Percentiles rank a stretch among this genome's conserved stretches.
Evolutionary conservation across 2,113 vertebrate species (phyloP).

Genomic region (Alaudala cheleensis): DNA sequence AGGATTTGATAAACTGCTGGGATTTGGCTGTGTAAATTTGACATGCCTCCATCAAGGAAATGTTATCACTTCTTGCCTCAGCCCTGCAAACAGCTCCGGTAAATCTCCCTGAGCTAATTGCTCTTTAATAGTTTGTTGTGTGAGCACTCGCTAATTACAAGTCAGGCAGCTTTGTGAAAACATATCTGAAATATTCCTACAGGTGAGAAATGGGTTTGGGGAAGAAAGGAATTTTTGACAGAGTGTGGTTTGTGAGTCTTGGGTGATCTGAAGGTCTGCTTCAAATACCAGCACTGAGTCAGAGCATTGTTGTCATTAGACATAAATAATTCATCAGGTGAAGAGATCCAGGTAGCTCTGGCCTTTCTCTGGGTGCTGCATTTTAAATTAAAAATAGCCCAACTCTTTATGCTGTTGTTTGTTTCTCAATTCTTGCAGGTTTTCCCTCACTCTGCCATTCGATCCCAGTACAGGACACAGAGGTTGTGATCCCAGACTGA

Average conservation of each 20-base stretch:
- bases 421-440: not conserved
- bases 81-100: not conserved
- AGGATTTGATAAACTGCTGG: not conserved
- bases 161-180: not conserved
- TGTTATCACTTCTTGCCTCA: not conserved
- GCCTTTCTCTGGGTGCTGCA: not conserved
- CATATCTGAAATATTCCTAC: not conserved
- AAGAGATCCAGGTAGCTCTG: not conserved
- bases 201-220: constrained; percentile 1
- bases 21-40: not conserved
- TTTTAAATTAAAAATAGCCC: not conserved
- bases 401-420: not conserved
- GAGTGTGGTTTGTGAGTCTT: not conserved
- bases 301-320: not conserved
- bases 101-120: constrained; percentile 24
- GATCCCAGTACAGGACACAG: no score
- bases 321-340: not conserved
- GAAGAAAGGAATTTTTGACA: not conserved
- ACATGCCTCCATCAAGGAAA: not conserved
- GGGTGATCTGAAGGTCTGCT: not conserved
- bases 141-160: not conserved
- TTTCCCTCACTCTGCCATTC: not conserved
- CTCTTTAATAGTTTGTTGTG: constrained; percentile 31
- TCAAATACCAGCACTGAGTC: not conserved
- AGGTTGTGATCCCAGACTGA: not conserved